phyloP scores from a whole-genome alignment of 2,113 vertebrate genomes.

The Climacteris rufus region DNA sequence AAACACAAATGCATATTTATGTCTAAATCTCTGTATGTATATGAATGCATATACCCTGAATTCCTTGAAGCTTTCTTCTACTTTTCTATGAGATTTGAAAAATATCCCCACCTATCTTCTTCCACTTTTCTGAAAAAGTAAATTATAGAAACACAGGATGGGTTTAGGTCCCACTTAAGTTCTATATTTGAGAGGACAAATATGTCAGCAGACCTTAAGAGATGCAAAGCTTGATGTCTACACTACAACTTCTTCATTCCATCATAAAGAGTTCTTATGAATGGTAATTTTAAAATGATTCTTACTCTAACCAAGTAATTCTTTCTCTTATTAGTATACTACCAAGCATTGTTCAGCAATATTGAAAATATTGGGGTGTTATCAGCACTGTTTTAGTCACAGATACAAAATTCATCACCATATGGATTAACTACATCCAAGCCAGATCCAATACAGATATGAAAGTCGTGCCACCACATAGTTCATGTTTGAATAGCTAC shows the following conservation, averaged over 20 bases:
- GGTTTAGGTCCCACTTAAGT: neutral
- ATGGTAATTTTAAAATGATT: neutral
- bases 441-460: neutral
- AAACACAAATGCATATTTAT: neutral
- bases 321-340: neutral
- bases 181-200: neutral
- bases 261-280: neutral
- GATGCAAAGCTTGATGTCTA: neutral
- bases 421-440: accelerated
- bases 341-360: neutral
- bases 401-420: neutral
- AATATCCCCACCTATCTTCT: neutral
- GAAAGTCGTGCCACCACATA: neutral
- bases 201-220: neutral
- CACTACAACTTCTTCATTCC: neutral
- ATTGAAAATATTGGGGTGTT: neutral
- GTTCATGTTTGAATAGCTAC: neutral
- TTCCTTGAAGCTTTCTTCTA: neutral
- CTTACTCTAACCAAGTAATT: neutral
- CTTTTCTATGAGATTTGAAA: neutral
- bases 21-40: neutral
- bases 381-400: neutral
- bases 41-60: neutral
- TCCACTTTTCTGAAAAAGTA: neutral
- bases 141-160: neutral